A percentile compares a stretch with the other conserved stretches of the same genome.
Evolutionary conservation across 2,113 vertebrate species (phyloP).

Genomic region (Ramphastos sulfuratus): DNA sequence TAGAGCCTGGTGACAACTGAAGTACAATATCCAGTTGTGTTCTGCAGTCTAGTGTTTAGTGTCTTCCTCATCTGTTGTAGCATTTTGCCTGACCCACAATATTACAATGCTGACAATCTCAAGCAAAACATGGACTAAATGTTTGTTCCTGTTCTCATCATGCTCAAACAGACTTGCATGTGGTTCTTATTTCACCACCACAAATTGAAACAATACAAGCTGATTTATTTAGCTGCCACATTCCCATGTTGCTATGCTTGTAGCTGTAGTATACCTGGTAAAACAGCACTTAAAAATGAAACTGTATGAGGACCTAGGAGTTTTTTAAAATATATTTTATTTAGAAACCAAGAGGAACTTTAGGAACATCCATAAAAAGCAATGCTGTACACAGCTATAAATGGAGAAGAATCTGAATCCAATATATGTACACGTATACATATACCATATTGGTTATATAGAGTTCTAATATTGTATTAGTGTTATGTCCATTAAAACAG

Average conservation of each 20-base stretch:
- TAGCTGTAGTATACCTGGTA: not conserved
- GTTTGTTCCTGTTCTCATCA: constrained; percentile 18
- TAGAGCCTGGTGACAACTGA: not conserved
- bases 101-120: not conserved
- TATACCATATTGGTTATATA: not conserved
- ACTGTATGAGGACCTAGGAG: not conserved
- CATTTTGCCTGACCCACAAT: not conserved
- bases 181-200: not conserved
- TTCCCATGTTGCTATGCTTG: not conserved
- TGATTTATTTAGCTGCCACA: constrained; percentile 3
- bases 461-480: not conserved
- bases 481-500: not conserved
- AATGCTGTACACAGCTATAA: not conserved
- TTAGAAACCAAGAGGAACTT: not conserved
- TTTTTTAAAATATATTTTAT: not conserved
- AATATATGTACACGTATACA: not conserved
- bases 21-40: not conserved
- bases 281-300: not conserved
- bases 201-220: not conserved
- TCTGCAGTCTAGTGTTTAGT: not conserved
- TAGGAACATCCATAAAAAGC: not conserved
- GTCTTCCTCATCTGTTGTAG: not conserved
- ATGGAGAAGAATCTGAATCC: not conserved
- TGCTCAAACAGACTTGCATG: not conserved
- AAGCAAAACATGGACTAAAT: not conserved